Evolutionary conservation across 2,888 invertebrate species (phyloP).

Genomic region (Beris morrisii): DNA sequence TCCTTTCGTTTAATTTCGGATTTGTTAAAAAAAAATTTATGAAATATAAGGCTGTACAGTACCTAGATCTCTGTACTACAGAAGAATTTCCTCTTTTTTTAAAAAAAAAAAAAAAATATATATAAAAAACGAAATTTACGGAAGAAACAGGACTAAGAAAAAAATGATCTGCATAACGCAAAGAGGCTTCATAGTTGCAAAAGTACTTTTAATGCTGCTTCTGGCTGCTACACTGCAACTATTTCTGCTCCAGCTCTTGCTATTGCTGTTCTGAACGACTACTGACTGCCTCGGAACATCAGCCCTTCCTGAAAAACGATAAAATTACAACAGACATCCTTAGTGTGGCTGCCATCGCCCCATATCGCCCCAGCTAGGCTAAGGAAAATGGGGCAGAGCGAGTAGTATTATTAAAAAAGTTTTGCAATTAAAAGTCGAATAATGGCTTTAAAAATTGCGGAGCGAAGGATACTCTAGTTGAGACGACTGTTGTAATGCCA

Average conservation of each 20-base stretch:
- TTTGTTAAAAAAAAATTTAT: too few relatives aligned
- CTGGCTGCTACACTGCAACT: too few relatives aligned
- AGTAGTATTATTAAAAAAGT: constrained; percentile 39
- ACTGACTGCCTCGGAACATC: too few relatives aligned
- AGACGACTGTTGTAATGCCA: constrained; percentile 19
- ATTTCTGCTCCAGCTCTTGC: too few relatives aligned
- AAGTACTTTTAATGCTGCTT: constrained; percentile 18
- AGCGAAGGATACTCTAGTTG: background rate
- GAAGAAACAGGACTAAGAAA: too few relatives aligned
- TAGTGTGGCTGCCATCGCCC: constrained; percentile 11
- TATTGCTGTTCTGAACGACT: too few relatives aligned
- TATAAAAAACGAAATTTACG: too few relatives aligned
- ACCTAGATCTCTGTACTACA: too few relatives aligned
- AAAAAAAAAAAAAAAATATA: too few relatives aligned
- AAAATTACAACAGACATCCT: constrained; percentile 28
- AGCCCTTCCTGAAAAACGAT: constrained; percentile 2
- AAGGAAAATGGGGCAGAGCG: background rate
- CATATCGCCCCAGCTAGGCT: background rate
- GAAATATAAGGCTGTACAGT: too few relatives aligned
- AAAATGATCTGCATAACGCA: background rate
- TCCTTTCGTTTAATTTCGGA: too few relatives aligned
- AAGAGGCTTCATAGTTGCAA: constrained; percentile 22
- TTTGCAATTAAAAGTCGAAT: constrained; percentile 39
- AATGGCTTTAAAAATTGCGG: constrained; percentile 31
- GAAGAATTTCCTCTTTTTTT: too few relatives aligned